Percentiles rank a stretch among this genome's conserved stretches.
Conservation (phyloP, 2,888 invertebrate genomes). For the Lasioglossum zephyrum region DNA sequence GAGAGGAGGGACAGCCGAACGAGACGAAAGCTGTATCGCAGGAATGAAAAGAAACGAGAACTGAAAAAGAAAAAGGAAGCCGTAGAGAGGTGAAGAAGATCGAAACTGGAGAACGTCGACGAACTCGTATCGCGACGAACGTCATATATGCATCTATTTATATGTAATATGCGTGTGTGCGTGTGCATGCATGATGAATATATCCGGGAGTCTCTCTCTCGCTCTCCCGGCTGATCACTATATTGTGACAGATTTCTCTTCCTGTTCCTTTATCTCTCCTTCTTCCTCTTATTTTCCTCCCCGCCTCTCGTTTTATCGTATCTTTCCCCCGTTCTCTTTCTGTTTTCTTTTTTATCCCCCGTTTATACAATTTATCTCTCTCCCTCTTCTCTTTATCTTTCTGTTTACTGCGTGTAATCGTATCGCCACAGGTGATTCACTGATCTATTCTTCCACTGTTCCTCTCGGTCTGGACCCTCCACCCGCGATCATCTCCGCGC, state of each 20-base stretch:
- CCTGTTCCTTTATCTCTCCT: conserved; percentile 59
- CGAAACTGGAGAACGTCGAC: conserved; percentile 51
- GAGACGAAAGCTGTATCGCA: neutral
- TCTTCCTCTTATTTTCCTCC: conserved; percentile 10
- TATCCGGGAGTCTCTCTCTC: conserved; percentile 58
- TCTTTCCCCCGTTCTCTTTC: neutral
- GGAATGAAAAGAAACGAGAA: conserved; percentile 15
- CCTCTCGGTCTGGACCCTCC: conserved; percentile 48
- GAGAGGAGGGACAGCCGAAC: neutral
- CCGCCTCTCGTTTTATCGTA: neutral
- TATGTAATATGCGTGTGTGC: conserved; percentile 50
- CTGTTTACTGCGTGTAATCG: conserved; percentile 8
- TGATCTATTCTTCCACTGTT: conserved; percentile 50
- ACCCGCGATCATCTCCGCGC: conserved; percentile 50
- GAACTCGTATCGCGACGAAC: conserved; percentile 49
- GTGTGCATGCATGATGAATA: conserved; percentile 66
- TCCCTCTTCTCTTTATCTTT: conserved; percentile 5
- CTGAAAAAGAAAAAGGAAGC: neutral
- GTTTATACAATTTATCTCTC: neutral
- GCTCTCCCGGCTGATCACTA: conserved; percentile 60
- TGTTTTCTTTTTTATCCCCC: neutral
- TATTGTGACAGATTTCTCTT: conserved; percentile 53
- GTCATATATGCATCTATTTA: conserved; percentile 54
- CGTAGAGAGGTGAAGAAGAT: conserved; percentile 22
- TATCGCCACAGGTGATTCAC: conserved; percentile 54